Evolutionary conservation across 2,797 vertebrate genomes (phyloP), one percentile per base, ranked within the genome.

Genomic region (Muscicapa comitata): DNA sequence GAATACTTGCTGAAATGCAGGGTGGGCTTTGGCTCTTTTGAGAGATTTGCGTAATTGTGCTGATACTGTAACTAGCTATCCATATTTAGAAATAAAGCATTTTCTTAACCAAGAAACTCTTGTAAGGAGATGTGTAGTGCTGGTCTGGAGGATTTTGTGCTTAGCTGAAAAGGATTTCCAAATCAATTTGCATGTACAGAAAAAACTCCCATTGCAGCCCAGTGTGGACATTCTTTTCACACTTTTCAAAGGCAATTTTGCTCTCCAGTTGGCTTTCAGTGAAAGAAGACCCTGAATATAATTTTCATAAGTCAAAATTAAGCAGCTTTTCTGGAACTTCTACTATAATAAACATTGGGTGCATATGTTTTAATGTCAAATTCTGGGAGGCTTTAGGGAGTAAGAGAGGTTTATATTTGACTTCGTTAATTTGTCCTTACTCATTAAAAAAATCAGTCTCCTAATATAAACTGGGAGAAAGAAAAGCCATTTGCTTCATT

Each of bases 381-480:
- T 40, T 80, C 37, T 71, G 38, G 53, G 31, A 37, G 71, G 48
- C 37, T 67, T 71, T 67, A 38, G 7, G 17, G n/a, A 47, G 31
- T 78, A 75, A 38, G 7, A 48, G 65, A 84, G 23, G 35, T 92
- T 92, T 81, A 51, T 92, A 59, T 80, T 88, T 78, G 38, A 62
- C 58, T 81, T 18, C 3, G 13, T 55, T 88, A 81, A 81, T 93
- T 90, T 88, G 37, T 70, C 43, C 78, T 5, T 31, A 29, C 28
- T 75, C 38, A 58, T 81, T 38, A 70, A 58, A 42, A 42, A 75
- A 66, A 29, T 31, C 10, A 13, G 25, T 63, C 19, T 63, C 7
- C 24, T 86, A 23, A 40, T n/a, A 72, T 63, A 55, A 83, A 57
- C 11, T 23, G 24, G 14, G 38, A 87, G 65, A 61, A 77, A 20